phyloP scores from a whole-genome alignment of 1,140 invertebrate genomes.

The Artemia franciscana region DNA sequence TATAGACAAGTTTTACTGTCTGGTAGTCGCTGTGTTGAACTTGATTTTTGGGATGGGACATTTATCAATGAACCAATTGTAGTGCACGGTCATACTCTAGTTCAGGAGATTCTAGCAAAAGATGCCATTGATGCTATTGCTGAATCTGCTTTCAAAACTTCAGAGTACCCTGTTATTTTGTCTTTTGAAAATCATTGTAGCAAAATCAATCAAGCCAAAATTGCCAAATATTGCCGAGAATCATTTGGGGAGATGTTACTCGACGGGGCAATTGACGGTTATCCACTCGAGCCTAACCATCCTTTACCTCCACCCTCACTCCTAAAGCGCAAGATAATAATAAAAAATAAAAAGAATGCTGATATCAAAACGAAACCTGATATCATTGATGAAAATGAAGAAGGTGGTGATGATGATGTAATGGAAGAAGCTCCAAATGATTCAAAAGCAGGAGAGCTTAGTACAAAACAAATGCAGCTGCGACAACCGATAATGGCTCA shows the following conservation, averaged over 20 bases:
- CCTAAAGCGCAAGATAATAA: conserved; percentile 75
- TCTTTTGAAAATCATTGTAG: conserved; percentile 98
- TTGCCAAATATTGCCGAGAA: conserved; percentile 82
- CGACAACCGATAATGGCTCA: conserved; percentile 20
- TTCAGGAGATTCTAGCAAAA: conserved; percentile 79
- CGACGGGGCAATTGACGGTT: conserved; percentile 58
- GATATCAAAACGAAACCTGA: conserved; percentile 35
- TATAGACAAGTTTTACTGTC: conserved; percentile 77
- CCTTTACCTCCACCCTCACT: conserved; percentile 63
- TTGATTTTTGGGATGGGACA: conserved; percentile 88
- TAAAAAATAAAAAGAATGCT: conserved; percentile 96
- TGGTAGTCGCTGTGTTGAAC: conserved; percentile 87
- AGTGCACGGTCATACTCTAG: conserved; percentile 91
- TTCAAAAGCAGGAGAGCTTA: conserved; percentile 26
- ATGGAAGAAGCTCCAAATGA: conserved; percentile 19
- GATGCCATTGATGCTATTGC: conserved; percentile 93
- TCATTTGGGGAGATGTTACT: conserved; percentile 88
- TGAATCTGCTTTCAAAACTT: conserved; percentile 92
- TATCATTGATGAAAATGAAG: conserved; percentile 15
- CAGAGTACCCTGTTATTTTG: conserved; percentile 80
- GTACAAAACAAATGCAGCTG: conserved; percentile 14
- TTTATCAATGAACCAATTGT: conserved; percentile 70
- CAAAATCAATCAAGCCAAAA: conserved; percentile 82
- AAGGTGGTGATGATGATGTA: no score
- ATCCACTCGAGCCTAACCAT: conserved; percentile 47